Evolutionary conservation across 92 coral and sea anemone genomes (phyloP).

Genomic region (Epizoanthus stellaris): DNA sequence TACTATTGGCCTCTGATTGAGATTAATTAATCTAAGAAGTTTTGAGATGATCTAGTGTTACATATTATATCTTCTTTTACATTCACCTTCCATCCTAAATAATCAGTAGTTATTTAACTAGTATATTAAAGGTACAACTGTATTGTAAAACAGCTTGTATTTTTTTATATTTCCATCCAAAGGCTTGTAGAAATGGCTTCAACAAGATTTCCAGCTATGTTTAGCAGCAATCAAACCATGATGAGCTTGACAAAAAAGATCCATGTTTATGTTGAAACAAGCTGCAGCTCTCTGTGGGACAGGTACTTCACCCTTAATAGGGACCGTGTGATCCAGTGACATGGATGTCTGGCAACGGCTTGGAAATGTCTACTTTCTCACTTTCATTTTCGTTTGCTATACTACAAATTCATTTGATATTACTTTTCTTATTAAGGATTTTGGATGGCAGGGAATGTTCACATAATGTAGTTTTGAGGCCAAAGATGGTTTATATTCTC

Average conservation of each 20-base stretch:
- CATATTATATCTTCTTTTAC: background rate
- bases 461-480: too few species aligned
- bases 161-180: background rate
- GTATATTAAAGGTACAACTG: too few species aligned
- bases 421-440: too few species aligned
- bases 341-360: slow-evolving; percentile 6
- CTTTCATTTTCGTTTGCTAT: background rate
- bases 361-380: background rate
- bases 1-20: too few species aligned
- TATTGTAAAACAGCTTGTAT: background rate
- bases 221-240: slow-evolving; percentile 61
- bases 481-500: too few species aligned
- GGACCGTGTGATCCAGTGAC: slow-evolving; percentile 1
- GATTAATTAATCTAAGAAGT: background rate
- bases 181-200: slow-evolving; percentile 94
- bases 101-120: too few species aligned
- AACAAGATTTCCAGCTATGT: slow-evolving; percentile 77
- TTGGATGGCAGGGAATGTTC: too few species aligned
- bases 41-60: background rate
- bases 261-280: slow-evolving; percentile 92
- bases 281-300: slow-evolving; percentile 89
- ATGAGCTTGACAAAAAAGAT: slow-evolving; percentile 72
- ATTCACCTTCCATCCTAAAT: background rate
- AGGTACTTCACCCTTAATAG: slow-evolving; percentile 53
- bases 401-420: too few species aligned